These are phyloP conservation scores for Platygyra sinensis DNA, from an alignment of 64 coral and sea anemone genomes.

Conservation along the genomic window DNA sequence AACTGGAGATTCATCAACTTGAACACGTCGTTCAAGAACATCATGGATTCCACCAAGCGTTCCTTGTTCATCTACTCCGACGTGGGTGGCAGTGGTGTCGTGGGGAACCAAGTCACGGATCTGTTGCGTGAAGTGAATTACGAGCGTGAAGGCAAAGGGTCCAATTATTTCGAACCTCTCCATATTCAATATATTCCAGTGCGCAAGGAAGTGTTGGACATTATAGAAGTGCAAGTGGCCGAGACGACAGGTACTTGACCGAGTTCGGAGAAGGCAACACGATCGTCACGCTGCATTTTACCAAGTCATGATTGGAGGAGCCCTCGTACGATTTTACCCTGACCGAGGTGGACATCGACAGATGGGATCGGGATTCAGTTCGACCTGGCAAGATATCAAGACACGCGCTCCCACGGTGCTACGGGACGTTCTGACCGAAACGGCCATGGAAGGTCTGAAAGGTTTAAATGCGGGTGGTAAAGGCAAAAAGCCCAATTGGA, in stretches of 20 bases:
- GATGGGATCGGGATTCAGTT: background rate
- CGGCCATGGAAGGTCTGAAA: too few species aligned
- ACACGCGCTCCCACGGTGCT: too few species aligned
- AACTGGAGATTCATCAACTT: background rate
- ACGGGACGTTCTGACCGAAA: too few species aligned
- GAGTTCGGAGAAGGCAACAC: background rate
- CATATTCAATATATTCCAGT: background rate
- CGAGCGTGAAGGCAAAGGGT: background rate
- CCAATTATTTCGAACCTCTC: background rate
- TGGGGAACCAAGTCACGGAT: constrained; percentile 9
- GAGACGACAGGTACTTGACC: background rate
- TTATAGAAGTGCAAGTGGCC: background rate
- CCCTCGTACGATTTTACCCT: rapidly evolving
- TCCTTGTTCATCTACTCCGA: background rate
- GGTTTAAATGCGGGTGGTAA: too few species aligned
- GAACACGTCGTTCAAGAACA: background rate
- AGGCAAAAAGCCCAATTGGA: too few species aligned
- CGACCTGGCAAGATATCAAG: too few species aligned
- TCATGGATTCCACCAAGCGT: background rate
- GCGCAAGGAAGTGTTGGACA: background rate
- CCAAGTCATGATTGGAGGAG: background rate
- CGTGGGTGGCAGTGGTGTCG: background rate
- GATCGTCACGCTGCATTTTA: constrained; percentile 46
- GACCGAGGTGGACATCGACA: background rate
- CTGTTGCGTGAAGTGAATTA: background rate